Base-by-base conservation (phyloP, 2,113 vertebrate species). In the Plectropomus leopardus region DNA sequence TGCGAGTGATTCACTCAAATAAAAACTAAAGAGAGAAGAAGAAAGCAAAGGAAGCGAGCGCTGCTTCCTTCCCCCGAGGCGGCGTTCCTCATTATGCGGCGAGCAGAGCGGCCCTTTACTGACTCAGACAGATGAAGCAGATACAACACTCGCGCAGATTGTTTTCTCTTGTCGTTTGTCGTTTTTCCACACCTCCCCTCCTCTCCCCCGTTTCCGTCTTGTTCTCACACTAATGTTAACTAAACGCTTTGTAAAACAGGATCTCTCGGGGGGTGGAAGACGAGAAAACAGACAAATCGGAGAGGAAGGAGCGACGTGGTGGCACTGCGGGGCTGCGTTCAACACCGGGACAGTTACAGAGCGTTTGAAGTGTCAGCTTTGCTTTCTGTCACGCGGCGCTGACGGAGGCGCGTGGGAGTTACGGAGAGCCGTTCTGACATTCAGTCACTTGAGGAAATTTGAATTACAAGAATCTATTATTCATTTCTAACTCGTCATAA, bases 211-310 rank as follows among this genome's bases (percentile, higher is more conserved):
- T 78, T 65, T 78, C 79, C 69, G 55, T 86, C 85, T 78, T 81
- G 86, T 86, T 86, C 88, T 67, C 75, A 3, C 74, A 73, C 86
- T 87, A 87, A 85, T 78, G 77, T 85, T 88, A 88, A 85, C 89
- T 87, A 88, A 92, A 87, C 72, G 58, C 86, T 88, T 86, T 89
- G 89, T 91, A 85, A 80, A 80, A 87, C 89, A 80, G 76, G 72
- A 82, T 86, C 82, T 89, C 91, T 84, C 40, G 19, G 63, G 78
- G 24, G 66, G 58, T 1, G 74, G 82, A 61, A 74, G 80, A 84
- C 45, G 63, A 78, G 72, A 60, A 91, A 88, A 84, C 85, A 84
- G 75, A 88, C 83, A 75, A 78, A 86, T 69, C 50, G 53, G 64
- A 69, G 65, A 79, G 87, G 78, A 70, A 84, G 59, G 53, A 71